Base-by-base conservation (phyloP, 2,888 invertebrate genomes). In the Ectropis crepuscularia region DNA sequence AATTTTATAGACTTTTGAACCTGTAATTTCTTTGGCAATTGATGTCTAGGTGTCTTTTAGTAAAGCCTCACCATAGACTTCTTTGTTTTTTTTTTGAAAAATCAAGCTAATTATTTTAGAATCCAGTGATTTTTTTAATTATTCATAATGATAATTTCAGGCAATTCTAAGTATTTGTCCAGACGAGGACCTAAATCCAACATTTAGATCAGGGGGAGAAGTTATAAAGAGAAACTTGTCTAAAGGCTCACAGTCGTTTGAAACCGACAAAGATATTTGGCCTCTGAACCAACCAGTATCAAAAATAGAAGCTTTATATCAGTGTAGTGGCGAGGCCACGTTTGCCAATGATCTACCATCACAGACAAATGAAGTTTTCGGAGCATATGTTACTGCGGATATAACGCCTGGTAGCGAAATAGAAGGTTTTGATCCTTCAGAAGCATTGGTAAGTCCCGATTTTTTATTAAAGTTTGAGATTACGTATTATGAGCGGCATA, bases 231-330 rank as follows among this genome's bases (percentile, higher is more conserved):
- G 97, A 41, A 92, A 91, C 0, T 79, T 95, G 1, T 96, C 97
- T 0, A 93, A 93, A 11, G 97, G 96, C 0, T 92, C 88, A 6
- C 97, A 97, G 82, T 91, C 90, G 43, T 97, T 94, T 79, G 95
- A 96, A 55, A 96, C 95, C 0, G 94, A 96, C 68, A 93, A 95
- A 77, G 91, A 90, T 39, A 78, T 95, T 12, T 97, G 95, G 94
- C 97, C 97, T 0, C 78, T 97, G n/a, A 96, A 95, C 67, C 92
- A 97, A 77, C 96, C 97, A 0, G 87, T 97, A 7, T 94, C 95
- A 0, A 97, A 98, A 82, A 72, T 96, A 39, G 97, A 97, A 86
- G 95, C 95, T 0, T 81, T 95, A 6, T 90, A 94, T 46, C 95
- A 95, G 73, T 94, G 95, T 69, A 89, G 94, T 74, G 98, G 98